Conservation (phyloP, 2,888 invertebrate genomes). For the Geophilus truncorum region DNA sequence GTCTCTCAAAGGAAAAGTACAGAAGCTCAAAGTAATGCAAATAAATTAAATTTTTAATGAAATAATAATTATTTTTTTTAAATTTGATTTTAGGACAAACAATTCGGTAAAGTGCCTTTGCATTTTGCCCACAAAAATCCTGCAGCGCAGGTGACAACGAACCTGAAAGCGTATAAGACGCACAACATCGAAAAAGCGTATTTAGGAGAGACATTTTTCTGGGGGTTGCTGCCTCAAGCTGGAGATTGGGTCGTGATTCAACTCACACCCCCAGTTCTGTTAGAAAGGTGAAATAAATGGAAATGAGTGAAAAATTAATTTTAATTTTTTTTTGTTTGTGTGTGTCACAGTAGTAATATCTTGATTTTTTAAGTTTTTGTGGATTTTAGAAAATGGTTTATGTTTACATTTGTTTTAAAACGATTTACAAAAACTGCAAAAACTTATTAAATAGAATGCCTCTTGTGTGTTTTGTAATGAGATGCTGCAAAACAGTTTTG, state of each 20-base stretch:
- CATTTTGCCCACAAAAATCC: conserved; percentile 77
- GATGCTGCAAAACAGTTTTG: too few relatives aligned
- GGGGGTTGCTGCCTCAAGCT: conserved; percentile 78
- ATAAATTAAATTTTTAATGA: neutral
- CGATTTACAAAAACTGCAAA: too few relatives aligned
- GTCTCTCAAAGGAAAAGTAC: conserved; percentile 91
- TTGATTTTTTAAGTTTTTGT: neutral
- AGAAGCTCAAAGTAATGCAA: conserved; percentile 75
- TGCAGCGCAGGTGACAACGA: conserved; percentile 62
- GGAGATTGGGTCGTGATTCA: conserved; percentile 75
- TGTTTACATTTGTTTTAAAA: too few relatives aligned
- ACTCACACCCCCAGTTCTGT: conserved; percentile 64
- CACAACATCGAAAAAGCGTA: conserved; percentile 77
- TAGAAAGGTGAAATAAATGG: too few relatives aligned
- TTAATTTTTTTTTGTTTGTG: neutral
- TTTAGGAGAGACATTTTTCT: conserved; percentile 79
- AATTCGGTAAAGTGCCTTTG: conserved; percentile 75
- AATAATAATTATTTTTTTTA: neutral
- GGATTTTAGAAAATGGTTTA: too few relatives aligned
- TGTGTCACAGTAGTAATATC: too few relatives aligned
- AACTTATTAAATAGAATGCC: too few relatives aligned
- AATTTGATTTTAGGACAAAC: conserved; percentile 63
- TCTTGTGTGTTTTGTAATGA: too few relatives aligned
- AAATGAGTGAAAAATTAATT: too few relatives aligned
- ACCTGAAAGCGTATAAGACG: conserved; percentile 72